Evolutionary conservation across 2,797 vertebrate genomes (phyloP).

Genomic region (Diplodus sargus): DNA sequence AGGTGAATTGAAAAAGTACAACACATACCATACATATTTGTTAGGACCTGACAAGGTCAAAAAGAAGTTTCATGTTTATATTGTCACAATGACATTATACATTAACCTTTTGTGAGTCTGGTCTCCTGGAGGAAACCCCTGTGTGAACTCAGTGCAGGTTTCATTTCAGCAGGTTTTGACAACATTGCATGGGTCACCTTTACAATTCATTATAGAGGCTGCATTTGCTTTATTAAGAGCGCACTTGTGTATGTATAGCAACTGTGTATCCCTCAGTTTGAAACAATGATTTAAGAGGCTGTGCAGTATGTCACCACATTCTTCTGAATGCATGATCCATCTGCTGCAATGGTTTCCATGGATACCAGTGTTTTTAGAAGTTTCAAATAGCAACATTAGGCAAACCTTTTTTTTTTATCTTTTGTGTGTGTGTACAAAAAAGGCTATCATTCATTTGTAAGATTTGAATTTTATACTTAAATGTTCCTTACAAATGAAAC

Average conservation of each 20-base stretch:
- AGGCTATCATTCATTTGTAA: neutral
- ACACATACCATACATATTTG: neutral
- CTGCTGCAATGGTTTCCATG: slow-evolving; percentile 77
- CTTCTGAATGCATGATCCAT: slow-evolving; percentile 57
- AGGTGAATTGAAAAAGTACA: neutral
- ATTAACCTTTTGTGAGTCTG: neutral
- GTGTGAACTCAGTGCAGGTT: slow-evolving; percentile 5
- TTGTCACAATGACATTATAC: neutral
- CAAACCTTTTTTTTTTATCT: too few species aligned
- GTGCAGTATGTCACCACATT: slow-evolving; percentile 42
- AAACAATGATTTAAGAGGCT: slow-evolving; percentile 49
- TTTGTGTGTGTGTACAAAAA: too few species aligned
- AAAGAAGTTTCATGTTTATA: neutral
- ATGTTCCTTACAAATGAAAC: neutral
- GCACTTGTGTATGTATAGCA: slow-evolving; percentile 22
- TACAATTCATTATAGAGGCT: slow-evolving; percentile 29
- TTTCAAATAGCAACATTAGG: neutral
- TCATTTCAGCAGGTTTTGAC: slow-evolving; percentile 23
- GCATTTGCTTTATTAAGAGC: slow-evolving; percentile 35
- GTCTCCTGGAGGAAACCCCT: neutral
- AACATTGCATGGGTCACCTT: slow-evolving; percentile 33
- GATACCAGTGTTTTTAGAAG: slow-evolving; percentile 66
- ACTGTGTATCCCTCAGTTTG: slow-evolving; percentile 36
- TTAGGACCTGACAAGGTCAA: neutral
- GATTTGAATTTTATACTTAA: slow-evolving; percentile 10